phyloP scores from a whole-genome alignment of 1,140 invertebrate genomes.

The Dryas iulia region DNA sequence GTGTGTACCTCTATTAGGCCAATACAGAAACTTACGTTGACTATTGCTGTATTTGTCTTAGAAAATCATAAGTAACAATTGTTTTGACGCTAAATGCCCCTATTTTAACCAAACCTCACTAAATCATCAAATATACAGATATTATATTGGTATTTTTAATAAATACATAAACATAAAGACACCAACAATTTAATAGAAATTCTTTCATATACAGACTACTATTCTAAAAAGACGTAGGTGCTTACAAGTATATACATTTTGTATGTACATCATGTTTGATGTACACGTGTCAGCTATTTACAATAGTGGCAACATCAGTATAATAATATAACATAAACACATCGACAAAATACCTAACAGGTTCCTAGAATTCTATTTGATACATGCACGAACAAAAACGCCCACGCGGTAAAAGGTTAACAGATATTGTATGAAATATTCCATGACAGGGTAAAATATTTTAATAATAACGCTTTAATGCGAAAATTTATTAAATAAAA shows the following conservation, averaged over 20 bases:
- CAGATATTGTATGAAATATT: not conserved
- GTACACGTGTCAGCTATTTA: not conserved
- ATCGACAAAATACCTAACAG: not conserved
- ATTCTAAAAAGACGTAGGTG: not conserved
- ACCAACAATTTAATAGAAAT: too few species aligned
- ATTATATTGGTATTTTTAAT: too few species aligned
- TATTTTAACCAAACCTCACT: too few species aligned
- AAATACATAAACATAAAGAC: too few species aligned
- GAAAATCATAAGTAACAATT: too few species aligned
- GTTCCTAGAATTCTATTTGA: not conserved
- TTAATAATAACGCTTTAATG: not conserved
- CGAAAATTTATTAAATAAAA: not conserved
- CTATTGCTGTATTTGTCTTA: too few species aligned
- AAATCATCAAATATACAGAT: too few species aligned
- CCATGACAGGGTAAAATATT: conserved; percentile 1
- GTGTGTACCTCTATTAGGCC: too few species aligned
- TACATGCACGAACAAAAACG: not conserved
- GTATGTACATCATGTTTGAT: not conserved
- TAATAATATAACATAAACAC: not conserved
- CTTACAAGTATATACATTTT: not conserved
- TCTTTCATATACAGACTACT: too few species aligned
- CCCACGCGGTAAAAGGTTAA: not conserved
- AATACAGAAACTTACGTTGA: too few species aligned
- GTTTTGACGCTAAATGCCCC: too few species aligned
- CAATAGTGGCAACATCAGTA: not conserved